Evolutionary conservation across 2,113 vertebrate genomes (phyloP), one percentile per base, ranked within the genome.

Genomic region (Hystrix brachyura): DNA sequence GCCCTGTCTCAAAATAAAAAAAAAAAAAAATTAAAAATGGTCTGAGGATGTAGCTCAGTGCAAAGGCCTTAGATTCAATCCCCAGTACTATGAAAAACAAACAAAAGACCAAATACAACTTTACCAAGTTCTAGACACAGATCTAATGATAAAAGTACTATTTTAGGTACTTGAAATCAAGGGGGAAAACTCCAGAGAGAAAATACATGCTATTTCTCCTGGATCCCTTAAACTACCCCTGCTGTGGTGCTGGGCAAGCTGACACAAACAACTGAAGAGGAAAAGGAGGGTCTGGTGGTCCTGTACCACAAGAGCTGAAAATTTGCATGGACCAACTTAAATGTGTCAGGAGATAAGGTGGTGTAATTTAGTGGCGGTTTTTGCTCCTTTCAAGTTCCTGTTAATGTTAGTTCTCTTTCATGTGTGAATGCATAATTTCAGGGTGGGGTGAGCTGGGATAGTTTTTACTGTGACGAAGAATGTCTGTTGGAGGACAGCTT

Each of bases 331-430:
- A 21, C 1, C 4, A 17, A 38, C 23, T 85, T 76, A 79, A 86
- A 74, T 87, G 46, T 89, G 51, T 89, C 65, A 76, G 88, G 88
- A 92, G 80, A 86, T 34, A 85, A 67, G 5, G 79, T 18, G 65
- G 34, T 53, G 83, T 93, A 91, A 72, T 48, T 74, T 62, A n/a
- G 84, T 21, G 64, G 76, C 8, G 57, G 43, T n/a, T 87, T 94
- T 80, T 23, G 10, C 4, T n/a, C 23, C 79, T 93, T 94, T 76
- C 27, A 78, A 88, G 76, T 85, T 95, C 67, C 88, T 87, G 51
- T 97, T 94, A 62, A 86, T 74, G 62, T 53, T 91, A 62, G 51
- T 84, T 96, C 55, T 95, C 38, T 91, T 60, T 89, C 43, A 72
- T 19, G n/a, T 7, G 34, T 11, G 48, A 59, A 87, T 32, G 6